Evolutionary conservation across 2,113 vertebrate species (phyloP), one percentile per base, ranked within the genome.

Genomic region (Leptobrachium leishanense): DNA sequence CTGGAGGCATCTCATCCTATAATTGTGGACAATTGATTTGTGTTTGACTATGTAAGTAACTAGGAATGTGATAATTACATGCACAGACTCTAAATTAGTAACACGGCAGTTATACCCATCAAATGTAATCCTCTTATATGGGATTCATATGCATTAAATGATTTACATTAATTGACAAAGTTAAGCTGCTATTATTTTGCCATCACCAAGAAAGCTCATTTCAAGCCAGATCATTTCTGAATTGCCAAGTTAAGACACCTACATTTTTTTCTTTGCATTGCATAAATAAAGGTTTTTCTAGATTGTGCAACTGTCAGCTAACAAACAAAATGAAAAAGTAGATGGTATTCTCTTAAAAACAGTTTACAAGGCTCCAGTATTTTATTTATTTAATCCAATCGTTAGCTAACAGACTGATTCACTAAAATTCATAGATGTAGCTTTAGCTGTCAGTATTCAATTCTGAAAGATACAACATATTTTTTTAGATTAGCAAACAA

Each of bases 141-240:
- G 63, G 63, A 79, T 67, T 73, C 11, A 54, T 63, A 66, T 46
- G 70, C 69, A 73, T 65, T 64, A 78, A 54, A 78, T 65, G 76
- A 78, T 78, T 73, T 79, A 73, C 69, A 79, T 73, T 79, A 79
- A 73, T 67, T 55, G 77, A 67, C 77, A 67, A 55, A 79, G 62
- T 72, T 79, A 73, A 79, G 77, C 76, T 73, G 59, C 62, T 72
- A 72, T 65, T 79, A 50, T 63, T 72, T 79, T 71, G 39, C 66
- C 46, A 54, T 6, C 39, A 55, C 39, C 39, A 78, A 64, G 31
- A 72, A 72, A 69, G 46, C 69, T 79, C 39, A 66, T 54, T 73
- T 73, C 62, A 74, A 42, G 62, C 70, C 20, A 67, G 40, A 67
- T 66, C 59, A 79, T 73, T 79, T 55, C 62, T 79, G 72, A 79